These are phyloP conservation scores for Rhagophthalmus giganteus DNA, from an alignment of 2,888 invertebrate species.

Conservation along the genomic window DNA sequence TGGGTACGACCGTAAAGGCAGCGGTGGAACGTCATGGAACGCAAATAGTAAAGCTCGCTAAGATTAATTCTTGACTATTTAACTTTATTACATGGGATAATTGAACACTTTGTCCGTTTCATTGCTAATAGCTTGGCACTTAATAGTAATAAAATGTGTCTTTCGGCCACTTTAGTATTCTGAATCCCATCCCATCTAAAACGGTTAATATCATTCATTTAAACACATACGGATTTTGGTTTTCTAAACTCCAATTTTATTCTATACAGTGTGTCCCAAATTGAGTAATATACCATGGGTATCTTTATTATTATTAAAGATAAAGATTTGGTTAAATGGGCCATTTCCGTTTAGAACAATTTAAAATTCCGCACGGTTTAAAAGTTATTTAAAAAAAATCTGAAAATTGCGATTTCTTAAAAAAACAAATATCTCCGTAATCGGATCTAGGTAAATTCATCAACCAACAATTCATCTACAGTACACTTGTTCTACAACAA, in stretches of 20 bases:
- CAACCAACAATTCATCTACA: too few species aligned
- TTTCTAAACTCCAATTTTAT: constrained; percentile 9
- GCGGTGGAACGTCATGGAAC: not conserved
- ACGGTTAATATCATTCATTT: constrained; percentile 14
- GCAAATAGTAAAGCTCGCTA: constrained; percentile 5
- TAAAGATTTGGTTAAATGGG: too few species aligned
- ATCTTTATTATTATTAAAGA: too few species aligned
- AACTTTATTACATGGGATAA: constrained; percentile 32
- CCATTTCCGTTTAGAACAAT: too few species aligned
- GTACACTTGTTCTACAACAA: too few species aligned
- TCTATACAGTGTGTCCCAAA: not conserved
- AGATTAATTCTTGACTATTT: constrained; percentile 33
- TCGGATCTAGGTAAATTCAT: too few species aligned
- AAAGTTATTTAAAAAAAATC: too few species aligned
- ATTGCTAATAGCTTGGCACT: constrained; percentile 31
- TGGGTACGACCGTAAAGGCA: too few species aligned
- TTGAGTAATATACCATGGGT: too few species aligned
- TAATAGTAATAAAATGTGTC: constrained; percentile 27
- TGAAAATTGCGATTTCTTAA: too few species aligned
- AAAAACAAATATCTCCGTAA: constrained; percentile 1
- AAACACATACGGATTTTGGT: constrained; percentile 11
- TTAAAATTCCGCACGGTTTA: too few species aligned
- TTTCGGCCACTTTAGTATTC: constrained; percentile 15
- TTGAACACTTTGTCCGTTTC: constrained; percentile 35
- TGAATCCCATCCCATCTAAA: constrained; percentile 9